Evolutionary conservation across 2,888 invertebrate genomes (phyloP), one percentile per base, ranked within the genome.

Genomic region (Tenthredo notha): DNA sequence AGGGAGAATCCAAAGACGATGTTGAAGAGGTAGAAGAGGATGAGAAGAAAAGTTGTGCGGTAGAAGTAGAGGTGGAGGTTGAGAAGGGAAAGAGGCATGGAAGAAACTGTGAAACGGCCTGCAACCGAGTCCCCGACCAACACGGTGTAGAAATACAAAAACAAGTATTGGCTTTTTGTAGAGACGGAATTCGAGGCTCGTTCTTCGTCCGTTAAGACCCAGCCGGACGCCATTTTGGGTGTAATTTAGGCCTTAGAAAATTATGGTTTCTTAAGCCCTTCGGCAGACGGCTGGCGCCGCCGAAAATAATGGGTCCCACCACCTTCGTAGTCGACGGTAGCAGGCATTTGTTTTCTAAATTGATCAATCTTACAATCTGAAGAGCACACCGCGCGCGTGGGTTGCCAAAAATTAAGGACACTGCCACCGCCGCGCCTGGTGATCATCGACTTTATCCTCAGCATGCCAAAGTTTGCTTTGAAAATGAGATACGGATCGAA

Each of bases 281-380:
- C 54, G 84, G 85, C 84, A 72, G 70, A 85, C 80, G 84, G 78
- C 67, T 86, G 86, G 85, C 86, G 82, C 86, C 85, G 82, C 77
- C 40, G 70, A 65, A 78, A 86, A 85, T 85, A 86, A 86, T 83
- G 86, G 74, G 72, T 33, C 84, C 58, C 74, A 70, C 83, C 43
- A 58, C 83, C 83, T 43, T 50, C 50, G 67, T 25, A 40, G 58
- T 80, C n/a, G 65, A 21, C 61, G 83, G 83, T 83, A 83, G 83
- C 83, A 9, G 29, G 83, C 83, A 83, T 83, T 83, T 83, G 83
- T 83, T 83, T 83, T 83, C 65, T 67, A 83, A 83, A 83, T 83
- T 83, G 83, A 83, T 83, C 83, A 83, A 83, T 83, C 72, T 43
- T 43, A 43, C 72, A 21, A 43, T 43, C 72, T 43, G 72, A 74